phyloP scores from a whole-genome alignment of 2,888 invertebrate genomes.

The Eupithecia centaureata region DNA sequence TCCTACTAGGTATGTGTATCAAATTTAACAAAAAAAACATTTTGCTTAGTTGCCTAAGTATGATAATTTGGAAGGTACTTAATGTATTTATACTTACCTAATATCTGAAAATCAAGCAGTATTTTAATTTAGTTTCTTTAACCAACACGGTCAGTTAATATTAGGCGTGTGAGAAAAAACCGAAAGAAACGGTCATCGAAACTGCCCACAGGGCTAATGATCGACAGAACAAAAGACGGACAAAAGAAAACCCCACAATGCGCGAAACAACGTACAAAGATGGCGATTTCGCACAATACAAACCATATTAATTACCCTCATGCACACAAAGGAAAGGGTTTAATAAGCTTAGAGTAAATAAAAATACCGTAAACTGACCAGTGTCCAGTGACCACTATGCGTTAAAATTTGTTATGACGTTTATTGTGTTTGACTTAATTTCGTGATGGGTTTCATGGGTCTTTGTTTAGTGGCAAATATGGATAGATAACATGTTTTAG shows the following conservation, averaged over 20 bases:
- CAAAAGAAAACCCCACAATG: constrained; percentile 68
- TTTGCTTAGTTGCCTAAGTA: too few relatives aligned
- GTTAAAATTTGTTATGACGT: constrained; percentile 71
- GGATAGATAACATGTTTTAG: background rate
- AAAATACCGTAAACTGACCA: constrained; percentile 73
- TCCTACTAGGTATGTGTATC: too few relatives aligned
- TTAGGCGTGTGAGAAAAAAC: constrained; percentile 71
- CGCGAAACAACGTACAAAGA: constrained; percentile 71
- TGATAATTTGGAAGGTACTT: too few relatives aligned
- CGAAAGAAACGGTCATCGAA: constrained; percentile 68
- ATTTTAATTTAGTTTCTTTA: background rate
- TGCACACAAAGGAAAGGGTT: constrained; percentile 73
- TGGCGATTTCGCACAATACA: constrained; percentile 74
- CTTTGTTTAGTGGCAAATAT: background rate
- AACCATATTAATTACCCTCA: constrained; percentile 80
- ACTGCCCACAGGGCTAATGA: constrained; percentile 80
- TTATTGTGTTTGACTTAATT: constrained; percentile 52
- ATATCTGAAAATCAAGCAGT: background rate
- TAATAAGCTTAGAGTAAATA: constrained; percentile 82
- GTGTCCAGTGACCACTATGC: constrained; percentile 60
- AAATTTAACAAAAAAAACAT: too few relatives aligned
- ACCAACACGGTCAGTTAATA: constrained; percentile 61
- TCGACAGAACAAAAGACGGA: constrained; percentile 69
- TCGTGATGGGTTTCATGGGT: constrained; percentile 11
- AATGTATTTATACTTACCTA: too few relatives aligned